Evolutionary conservation across 2,888 invertebrate genomes (phyloP).

Genomic region (Lasioglossum zephyrum): DNA sequence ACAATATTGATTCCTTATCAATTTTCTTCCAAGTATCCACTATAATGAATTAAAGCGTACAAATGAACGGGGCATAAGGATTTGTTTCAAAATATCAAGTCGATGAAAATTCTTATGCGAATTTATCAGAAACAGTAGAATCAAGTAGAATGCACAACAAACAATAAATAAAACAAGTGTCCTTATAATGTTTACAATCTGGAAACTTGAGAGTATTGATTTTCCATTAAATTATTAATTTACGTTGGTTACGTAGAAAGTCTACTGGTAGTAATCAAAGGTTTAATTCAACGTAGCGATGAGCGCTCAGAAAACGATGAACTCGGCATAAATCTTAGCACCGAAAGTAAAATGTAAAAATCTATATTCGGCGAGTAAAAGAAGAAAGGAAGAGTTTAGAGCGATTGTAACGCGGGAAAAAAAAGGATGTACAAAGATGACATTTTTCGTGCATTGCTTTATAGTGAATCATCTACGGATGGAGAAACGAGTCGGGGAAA

Average conservation of each 20-base stretch:
- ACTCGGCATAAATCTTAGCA: conserved; percentile 34
- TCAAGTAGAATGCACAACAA: neutral
- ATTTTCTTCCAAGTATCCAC: neutral
- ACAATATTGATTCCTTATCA: neutral
- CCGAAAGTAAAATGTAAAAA: conserved; percentile 19
- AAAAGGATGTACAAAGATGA: conserved; percentile 22
- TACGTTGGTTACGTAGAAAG: no score
- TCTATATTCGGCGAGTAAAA: neutral
- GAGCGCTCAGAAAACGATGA: conserved; percentile 11
- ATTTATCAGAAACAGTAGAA: neutral
- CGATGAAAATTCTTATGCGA: neutral
- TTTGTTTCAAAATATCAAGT: neutral
- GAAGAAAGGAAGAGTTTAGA: conserved; percentile 1
- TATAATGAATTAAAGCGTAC: neutral
- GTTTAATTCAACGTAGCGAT: no score
- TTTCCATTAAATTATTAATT: no score
- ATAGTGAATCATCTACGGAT: conserved; percentile 39
- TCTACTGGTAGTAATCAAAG: no score
- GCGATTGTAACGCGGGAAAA: conserved; percentile 2
- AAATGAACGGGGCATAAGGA: conserved; percentile 28
- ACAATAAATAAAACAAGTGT: neutral
- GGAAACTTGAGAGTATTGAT: no score
- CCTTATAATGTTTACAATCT: no score
- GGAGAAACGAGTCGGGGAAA: conserved; percentile 54
- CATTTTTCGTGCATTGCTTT: conserved; percentile 41